phyloP scores from a whole-genome alignment of 2,797 vertebrate genomes.

The Taeniopygia guttata region DNA sequence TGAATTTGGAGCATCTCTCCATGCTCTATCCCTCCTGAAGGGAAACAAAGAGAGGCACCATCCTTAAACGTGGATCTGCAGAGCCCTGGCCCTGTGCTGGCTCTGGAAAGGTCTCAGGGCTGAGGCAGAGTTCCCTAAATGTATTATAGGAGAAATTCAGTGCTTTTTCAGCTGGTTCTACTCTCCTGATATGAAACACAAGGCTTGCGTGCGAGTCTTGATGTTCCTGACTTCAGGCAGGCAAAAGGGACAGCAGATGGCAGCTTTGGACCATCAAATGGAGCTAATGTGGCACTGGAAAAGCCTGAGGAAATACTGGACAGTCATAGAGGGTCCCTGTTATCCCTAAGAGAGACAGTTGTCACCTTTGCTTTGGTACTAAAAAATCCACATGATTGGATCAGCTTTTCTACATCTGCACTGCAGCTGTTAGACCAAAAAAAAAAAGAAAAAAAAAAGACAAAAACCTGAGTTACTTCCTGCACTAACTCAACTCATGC shows the following conservation, averaged over 20 bases:
- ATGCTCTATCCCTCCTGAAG: neutral
- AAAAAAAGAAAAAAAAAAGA: neutral
- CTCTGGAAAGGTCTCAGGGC: neutral
- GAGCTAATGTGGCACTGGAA: neutral
- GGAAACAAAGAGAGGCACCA: rapidly evolving
- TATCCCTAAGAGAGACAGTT: neutral
- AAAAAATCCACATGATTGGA: neutral
- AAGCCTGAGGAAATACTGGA: neutral
- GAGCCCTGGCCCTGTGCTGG: neutral
- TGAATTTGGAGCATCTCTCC: neutral
- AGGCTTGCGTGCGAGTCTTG: neutral
- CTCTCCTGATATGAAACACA: neutral
- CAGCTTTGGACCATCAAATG: neutral
- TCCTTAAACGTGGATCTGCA: rapidly evolving
- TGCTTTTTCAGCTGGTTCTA: neutral
- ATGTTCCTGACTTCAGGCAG: neutral
- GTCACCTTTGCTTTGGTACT: neutral
- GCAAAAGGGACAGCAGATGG: constrained; percentile 23
- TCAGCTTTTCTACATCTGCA: neutral
- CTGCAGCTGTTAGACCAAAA: neutral
- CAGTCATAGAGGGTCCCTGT: neutral
- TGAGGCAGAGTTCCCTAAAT: neutral
- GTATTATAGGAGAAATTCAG: neutral
- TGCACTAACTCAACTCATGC: rapidly evolving
- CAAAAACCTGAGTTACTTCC: neutral